Evolutionary conservation across 2,888 invertebrate genomes (phyloP), one percentile per base, ranked within the genome.

Genomic region (Thera obeliscata): DNA sequence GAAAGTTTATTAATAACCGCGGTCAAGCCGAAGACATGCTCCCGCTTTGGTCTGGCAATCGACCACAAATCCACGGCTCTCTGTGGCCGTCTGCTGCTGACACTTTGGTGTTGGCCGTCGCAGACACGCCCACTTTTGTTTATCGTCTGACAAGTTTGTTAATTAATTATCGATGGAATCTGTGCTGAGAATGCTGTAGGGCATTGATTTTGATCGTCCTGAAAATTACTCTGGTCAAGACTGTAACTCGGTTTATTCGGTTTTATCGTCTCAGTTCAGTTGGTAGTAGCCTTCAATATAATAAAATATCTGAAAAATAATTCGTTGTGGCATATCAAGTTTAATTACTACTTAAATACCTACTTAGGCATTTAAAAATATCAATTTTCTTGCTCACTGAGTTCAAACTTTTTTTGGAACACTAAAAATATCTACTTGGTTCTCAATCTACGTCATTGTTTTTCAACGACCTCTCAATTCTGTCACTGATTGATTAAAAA

Each of bases 51-150:
- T 76, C 78, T 77, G 83, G 82, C 48, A 36, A 84, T 82, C 84
- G 87, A 90, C 92, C 92, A 92, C 92, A 90, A 91, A 93, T 91
- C 91, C 89, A 89, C 79, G 90, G 90, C 75, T 61, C 65, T 67
- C 68, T 68, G 72, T 71, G 80, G 77, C 78, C 76, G 78, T 54
- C 73, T 91, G 92, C 82, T 80, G 76, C 83, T 90, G 89, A 87
- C 88, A 87, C 82, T 86, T 84, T 83, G 79, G 78, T 78, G 81
- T 81, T 78, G 80, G 80, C 76, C 78, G 82, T 78, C 78, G 77
- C 82, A 76, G 81, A 70, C 83, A 87, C 89, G 81, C 88, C 90
- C 87, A 80, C 87, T 87, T 88, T 89, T 90, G 89, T 90, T 89
- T 90, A 88, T 87, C 80, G 82, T 81, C 77, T 72, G 78, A 84